These are phyloP conservation scores for Schmidtea mediterranea DNA, from an alignment of 1,140 invertebrate species.

Conservation along the genomic window DNA sequence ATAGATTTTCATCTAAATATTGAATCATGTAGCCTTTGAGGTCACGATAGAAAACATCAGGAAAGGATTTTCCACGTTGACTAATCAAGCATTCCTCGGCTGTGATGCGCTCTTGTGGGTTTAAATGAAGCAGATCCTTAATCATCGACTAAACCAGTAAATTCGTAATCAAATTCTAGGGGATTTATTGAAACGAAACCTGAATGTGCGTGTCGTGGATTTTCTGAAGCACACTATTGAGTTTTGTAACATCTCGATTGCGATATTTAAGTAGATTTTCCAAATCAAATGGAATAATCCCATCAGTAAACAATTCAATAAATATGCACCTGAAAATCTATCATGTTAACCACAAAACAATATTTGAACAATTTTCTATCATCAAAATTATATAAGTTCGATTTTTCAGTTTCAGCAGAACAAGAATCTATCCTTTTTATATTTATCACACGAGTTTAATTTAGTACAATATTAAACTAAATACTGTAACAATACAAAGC, in stretches of 20 bases:
- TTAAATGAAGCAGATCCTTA: background rate
- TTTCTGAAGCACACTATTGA: background rate
- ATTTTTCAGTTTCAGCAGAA: too few relatives aligned
- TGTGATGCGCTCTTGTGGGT: background rate
- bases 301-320: conserved; percentile 2
- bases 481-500: too few relatives aligned
- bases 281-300: conserved; percentile 1
- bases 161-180: background rate
- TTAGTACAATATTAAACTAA: too few relatives aligned
- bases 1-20: too few relatives aligned
- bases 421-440: too few relatives aligned
- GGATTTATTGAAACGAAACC: too few relatives aligned
- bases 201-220: too few relatives aligned
- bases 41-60: background rate
- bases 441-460: too few relatives aligned
- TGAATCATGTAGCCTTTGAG: background rate
- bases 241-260: background rate
- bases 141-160: background rate
- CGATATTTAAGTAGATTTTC: background rate
- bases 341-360: too few relatives aligned
- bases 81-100: background rate
- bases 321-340: background rate
- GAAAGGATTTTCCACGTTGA: background rate
- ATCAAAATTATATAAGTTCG: too few relatives aligned
- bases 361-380: too few relatives aligned